Percentiles rank a stretch among this genome's conserved stretches.
phyloP scores from a whole-genome alignment of 2,797 vertebrate species.

The Florisuga fusca region DNA sequence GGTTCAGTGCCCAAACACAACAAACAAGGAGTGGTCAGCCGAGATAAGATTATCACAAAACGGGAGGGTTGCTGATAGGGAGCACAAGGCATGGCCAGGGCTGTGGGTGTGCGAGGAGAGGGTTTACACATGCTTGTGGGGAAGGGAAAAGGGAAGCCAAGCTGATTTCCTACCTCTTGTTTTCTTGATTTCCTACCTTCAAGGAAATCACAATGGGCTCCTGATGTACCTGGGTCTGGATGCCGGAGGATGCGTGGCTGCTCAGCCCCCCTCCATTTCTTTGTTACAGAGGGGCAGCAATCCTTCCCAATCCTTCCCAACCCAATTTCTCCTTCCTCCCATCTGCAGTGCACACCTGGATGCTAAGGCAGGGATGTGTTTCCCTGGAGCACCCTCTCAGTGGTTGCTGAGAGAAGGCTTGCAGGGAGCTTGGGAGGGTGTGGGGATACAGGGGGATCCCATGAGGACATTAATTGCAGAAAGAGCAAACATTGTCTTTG shows the following conservation, averaged over 20 bases:
- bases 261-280: no score
- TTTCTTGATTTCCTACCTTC: background rate
- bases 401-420: background rate
- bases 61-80: conserved; percentile 37
- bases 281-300: background rate
- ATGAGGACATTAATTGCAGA: accelerated
- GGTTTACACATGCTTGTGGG: background rate
- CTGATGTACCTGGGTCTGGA: background rate
- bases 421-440: accelerated
- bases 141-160: background rate
- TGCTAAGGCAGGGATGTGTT: accelerated
- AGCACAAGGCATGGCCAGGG: background rate
- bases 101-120: background rate
- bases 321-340: background rate
- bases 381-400: background rate
- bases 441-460: accelerated
- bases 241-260: no score
- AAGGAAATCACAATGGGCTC: accelerated
- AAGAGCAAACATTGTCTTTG: background rate
- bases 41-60: conserved; percentile 65
- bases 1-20: conserved; percentile 54
- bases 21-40: conserved; percentile 56
- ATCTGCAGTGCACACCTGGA: background rate
- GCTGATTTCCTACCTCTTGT: background rate
- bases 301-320: accelerated